A percentile compares a stretch with the other conserved stretches of the same genome.
phyloP scores from a whole-genome alignment of 2,888 invertebrate genomes.

The Eristalinus aeneus region DNA sequence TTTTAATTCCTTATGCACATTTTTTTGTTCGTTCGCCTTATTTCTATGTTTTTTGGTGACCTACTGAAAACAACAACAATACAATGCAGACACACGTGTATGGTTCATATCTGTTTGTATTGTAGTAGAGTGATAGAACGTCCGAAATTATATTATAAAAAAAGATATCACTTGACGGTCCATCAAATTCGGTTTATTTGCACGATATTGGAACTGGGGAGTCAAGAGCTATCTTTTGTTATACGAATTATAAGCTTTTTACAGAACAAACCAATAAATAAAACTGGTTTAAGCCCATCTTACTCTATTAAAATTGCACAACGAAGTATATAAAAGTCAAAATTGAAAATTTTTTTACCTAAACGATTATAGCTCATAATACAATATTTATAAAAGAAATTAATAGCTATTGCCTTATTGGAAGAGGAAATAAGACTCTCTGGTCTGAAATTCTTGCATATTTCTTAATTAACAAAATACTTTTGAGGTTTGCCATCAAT shows the following conservation, averaged over 20 bases:
- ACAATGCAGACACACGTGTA: neutral
- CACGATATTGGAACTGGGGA: neutral
- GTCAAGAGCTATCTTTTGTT: neutral
- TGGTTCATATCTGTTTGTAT: neutral
- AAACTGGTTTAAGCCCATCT: constrained; percentile 19
- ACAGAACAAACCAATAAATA: neutral
- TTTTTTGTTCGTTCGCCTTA: neutral
- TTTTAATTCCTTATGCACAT: constrained; percentile 32
- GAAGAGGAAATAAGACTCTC: too few relatives aligned
- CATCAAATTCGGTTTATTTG: too few relatives aligned
- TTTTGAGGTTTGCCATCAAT: too few relatives aligned
- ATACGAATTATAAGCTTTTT: neutral
- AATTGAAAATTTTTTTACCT: neutral
- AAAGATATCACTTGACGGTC: too few relatives aligned
- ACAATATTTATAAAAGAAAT: too few relatives aligned
- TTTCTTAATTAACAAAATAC: too few relatives aligned
- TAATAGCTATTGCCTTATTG: too few relatives aligned
- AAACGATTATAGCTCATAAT: too few relatives aligned
- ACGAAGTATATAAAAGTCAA: neutral
- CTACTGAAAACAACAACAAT: neutral
- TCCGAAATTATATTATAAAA: too few relatives aligned
- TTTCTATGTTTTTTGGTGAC: neutral
- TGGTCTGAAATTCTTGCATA: too few relatives aligned
- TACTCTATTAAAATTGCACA: neutral
- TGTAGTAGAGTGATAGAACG: constrained; percentile 27